phyloP scores from a whole-genome alignment of 2,113 vertebrate species.

The Lepus americanus region DNA sequence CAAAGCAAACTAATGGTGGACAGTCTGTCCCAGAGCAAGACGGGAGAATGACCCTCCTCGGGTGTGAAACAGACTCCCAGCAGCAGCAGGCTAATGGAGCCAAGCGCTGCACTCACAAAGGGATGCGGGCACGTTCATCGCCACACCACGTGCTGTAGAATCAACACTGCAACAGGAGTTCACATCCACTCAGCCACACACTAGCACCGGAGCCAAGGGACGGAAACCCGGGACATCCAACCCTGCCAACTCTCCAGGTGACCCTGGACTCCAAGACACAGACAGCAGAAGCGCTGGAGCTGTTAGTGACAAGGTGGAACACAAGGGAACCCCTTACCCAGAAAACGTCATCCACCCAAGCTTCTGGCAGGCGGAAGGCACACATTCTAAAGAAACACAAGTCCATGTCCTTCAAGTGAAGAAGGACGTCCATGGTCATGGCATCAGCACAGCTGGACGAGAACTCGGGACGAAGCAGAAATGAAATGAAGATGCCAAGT shows the following conservation, averaged over 20 bases:
- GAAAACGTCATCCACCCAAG: not conserved
- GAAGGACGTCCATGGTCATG: not conserved
- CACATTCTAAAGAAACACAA: not conserved
- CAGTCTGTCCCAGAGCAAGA: accelerated
- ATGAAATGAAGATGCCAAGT: not conserved
- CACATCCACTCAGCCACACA: accelerated
- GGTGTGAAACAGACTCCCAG: not conserved
- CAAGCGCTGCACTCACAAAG: too few relatives aligned
- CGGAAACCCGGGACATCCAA: accelerated
- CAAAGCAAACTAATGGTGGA: not conserved
- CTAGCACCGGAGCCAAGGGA: accelerated
- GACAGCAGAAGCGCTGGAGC: not conserved
- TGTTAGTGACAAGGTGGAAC: not conserved
- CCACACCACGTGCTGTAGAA: accelerated
- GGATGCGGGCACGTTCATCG: too few relatives aligned
- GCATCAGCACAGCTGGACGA: not conserved
- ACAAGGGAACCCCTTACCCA: not conserved
- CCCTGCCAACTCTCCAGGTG: not conserved
- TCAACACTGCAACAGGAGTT: accelerated
- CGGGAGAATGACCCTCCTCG: not conserved
- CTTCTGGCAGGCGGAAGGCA: not conserved
- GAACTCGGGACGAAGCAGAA: not conserved
- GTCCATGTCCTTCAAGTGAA: not conserved
- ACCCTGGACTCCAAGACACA: constrained; percentile 22
- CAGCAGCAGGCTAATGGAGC: too few relatives aligned